These are phyloP conservation scores for Megalops cyprinoides DNA, from an alignment of 2,797 vertebrate genomes.

Conservation along the genomic window DNA sequence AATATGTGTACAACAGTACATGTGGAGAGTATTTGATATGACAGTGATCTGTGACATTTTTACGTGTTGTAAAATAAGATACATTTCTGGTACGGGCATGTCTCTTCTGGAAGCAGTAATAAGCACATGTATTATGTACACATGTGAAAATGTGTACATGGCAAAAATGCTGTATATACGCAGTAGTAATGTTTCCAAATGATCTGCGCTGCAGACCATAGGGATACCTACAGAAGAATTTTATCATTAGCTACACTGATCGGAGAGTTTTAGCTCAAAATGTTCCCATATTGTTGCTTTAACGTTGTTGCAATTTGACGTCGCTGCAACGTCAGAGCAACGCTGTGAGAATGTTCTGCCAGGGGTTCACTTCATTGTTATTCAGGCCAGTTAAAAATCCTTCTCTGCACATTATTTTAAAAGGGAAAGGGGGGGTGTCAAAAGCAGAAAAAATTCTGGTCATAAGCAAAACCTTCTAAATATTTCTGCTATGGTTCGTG, in stretches of 20 bases:
- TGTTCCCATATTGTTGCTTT: neutral
- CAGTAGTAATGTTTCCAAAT: neutral
- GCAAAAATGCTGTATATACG: neutral
- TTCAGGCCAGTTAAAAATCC: neutral
- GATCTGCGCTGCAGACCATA: neutral
- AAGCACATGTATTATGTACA: conserved; percentile 2
- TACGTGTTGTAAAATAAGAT: conserved; percentile 27
- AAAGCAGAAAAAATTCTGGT: neutral
- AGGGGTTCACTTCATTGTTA: neutral
- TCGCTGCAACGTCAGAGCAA: neutral
- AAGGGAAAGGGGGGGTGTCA: neutral
- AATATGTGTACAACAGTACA: neutral
- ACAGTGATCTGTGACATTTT: conserved; percentile 17
- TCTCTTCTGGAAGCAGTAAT: neutral
- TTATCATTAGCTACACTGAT: too few species aligned
- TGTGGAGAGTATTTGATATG: neutral
- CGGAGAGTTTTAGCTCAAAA: too few species aligned
- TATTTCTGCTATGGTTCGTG: conserved; percentile 28
- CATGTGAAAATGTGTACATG: neutral
- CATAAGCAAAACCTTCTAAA: conserved; percentile 25
- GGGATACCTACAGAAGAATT: too few species aligned
- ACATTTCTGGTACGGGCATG: conserved; percentile 27
- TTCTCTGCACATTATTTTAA: neutral
- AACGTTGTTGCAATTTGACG: neutral
- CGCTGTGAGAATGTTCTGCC: neutral